phyloP scores from a whole-genome alignment of 2,797 vertebrate genomes.

The Naso thynnoides region DNA sequence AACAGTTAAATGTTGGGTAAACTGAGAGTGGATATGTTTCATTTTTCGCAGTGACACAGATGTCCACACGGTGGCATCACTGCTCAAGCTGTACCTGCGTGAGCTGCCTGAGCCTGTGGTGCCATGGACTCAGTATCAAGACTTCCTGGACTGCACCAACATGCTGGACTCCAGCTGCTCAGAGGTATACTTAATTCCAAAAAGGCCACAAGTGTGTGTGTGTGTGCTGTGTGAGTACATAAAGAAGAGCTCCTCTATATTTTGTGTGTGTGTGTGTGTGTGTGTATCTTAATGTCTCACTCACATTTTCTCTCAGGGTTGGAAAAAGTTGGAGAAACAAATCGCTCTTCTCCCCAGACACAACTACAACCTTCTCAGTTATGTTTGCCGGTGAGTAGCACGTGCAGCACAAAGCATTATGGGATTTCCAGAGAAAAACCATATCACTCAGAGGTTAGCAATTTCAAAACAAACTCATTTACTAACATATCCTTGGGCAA shows the following conservation, averaged over 20 bases:
- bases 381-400: conserved; percentile 90
- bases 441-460: too few relatives aligned
- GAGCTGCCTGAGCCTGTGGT: conserved; percentile 95
- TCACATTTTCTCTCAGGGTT: conserved; percentile 83
- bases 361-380: conserved; percentile 96
- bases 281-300: neutral
- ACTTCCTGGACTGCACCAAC: conserved; percentile 91
- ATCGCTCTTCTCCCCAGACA: conserved; percentile 89
- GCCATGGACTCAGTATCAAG: conserved; percentile 95
- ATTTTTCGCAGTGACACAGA: conserved; percentile 91
- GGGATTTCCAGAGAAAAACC: neutral
- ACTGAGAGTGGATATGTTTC: neutral
- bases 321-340: conserved; percentile 88
- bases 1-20: neutral
- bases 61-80: conserved; percentile 96
- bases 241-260: neutral
- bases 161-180: conserved; percentile 77
- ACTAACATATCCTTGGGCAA: neutral
- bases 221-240: neutral
- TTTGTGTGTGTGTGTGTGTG: neutral
- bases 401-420: conserved; percentile 1
- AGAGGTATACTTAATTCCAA: conserved; percentile 75
- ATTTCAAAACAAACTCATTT: too few relatives aligned
- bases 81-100: conserved; percentile 95
- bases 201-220: neutral